Percentiles rank a stretch among this genome's conserved stretches.
phyloP scores from a whole-genome alignment of 2,888 invertebrate species.

The Agrilus biguttatus region DNA sequence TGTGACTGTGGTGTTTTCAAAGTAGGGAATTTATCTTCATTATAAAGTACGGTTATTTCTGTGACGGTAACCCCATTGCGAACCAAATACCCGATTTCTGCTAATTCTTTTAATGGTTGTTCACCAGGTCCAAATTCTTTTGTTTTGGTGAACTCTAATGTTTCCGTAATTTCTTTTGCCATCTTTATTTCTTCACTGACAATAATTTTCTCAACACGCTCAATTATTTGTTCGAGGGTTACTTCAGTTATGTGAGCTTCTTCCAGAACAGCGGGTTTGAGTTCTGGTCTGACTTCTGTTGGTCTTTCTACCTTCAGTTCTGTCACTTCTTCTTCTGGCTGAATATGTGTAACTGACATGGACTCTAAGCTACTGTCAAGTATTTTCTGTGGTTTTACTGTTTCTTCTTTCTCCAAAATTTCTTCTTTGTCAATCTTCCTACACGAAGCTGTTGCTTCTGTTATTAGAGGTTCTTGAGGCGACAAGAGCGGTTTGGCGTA shows the following conservation, averaged over 20 bases:
- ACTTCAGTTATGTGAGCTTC: slow-evolving; percentile 32
- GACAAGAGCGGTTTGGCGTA: slow-evolving; percentile 40
- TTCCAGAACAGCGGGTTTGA: slow-evolving; percentile 24
- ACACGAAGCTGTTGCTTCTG: slow-evolving; percentile 45
- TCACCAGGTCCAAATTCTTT: slow-evolving; percentile 72
- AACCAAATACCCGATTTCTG: slow-evolving; percentile 66
- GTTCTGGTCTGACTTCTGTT: slow-evolving; percentile 20
- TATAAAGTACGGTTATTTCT: slow-evolving; percentile 65
- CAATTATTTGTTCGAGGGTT: slow-evolving; percentile 38
- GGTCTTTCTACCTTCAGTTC: slow-evolving; percentile 30
- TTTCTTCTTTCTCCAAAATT: slow-evolving; percentile 25
- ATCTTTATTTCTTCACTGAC: slow-evolving; percentile 42
- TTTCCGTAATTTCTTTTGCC: slow-evolving; percentile 60
- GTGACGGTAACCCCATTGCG: slow-evolving; percentile 60
- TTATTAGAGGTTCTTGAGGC: slow-evolving; percentile 43
- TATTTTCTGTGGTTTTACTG: slow-evolving; percentile 30
- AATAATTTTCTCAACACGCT: slow-evolving; percentile 39
- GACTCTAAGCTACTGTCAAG: slow-evolving; percentile 40
- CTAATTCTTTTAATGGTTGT: slow-evolving; percentile 63
- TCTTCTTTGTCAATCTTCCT: slow-evolving; percentile 43
- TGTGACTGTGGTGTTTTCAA: slow-evolving; percentile 69
- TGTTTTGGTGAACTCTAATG: slow-evolving; percentile 57
- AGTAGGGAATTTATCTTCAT: slow-evolving; percentile 65
- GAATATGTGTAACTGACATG: slow-evolving; percentile 40
- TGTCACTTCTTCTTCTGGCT: slow-evolving; percentile 39